Base-by-base conservation (phyloP, 1,140 invertebrate species). In the Capitella teleta region DNA sequence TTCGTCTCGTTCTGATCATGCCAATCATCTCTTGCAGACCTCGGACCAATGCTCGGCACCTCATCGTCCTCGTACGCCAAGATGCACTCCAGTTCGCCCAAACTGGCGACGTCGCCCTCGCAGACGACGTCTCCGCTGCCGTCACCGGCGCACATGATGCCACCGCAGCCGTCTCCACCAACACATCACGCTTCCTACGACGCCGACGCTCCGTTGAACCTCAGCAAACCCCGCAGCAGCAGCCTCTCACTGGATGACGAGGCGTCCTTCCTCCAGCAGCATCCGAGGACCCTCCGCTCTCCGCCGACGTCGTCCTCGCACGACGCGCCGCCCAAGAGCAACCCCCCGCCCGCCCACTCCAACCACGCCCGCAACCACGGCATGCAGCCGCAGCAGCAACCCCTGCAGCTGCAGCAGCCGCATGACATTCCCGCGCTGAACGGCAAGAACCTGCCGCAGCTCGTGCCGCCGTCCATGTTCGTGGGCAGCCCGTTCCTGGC, bases 331-430 rank as follows among this genome's bases (percentile, higher is more conserved):
- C n/a, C n/a, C n/a, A n/a, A n/a, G n/a, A n/a, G n/a, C n/a, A n/a
- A n/a, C n/a, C 38, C 38, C 19, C 38, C 38, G 38, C 38, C 38
- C 19, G 38, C 38, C 3, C 38, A 40, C 38, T 40, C 38, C 2
- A 40, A 40, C 38, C 38, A 40, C 38, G 25, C 38, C 5, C 38
- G 38, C 38, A 40, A 24, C 25, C 38, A 21, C 38, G 19, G 21
- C 4, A 40, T 21, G 19, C 38, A 18, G 2, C n/a, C n/a, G n/a
- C n/a, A n/a, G n/a, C n/a, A n/a, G n/a, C n/a, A n/a, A n/a, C n/a
- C n/a, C n/a, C n/a, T n/a, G n/a, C n/a, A n/a, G n/a, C n/a, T n/a
- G n/a, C n/a, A n/a, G n/a, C n/a, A n/a, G n/a, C n/a, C n/a, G n/a
- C n/a, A n/a, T n/a, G n/a, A n/a, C n/a, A n/a, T n/a, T n/a, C n/a